Percentiles rank a stretch among this genome's conserved stretches.
Evolutionary conservation across 2,888 invertebrate genomes (phyloP).

Genomic region (Pammene aurita): DNA sequence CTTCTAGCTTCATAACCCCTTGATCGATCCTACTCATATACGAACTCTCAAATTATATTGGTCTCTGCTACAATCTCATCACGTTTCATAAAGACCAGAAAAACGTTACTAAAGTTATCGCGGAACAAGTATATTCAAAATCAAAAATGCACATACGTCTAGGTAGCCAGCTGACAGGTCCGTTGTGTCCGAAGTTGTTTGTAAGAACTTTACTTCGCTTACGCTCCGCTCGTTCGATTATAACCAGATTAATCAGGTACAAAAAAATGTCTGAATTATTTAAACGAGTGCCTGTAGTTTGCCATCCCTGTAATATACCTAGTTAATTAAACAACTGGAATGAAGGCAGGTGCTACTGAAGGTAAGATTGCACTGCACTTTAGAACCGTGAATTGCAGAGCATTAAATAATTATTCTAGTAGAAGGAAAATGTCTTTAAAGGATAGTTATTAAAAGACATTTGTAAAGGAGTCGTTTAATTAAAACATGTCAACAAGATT

Average conservation of each 20-base stretch:
- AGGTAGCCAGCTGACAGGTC: too few relatives aligned
- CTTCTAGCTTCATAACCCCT: too few relatives aligned
- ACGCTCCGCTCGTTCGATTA: too few relatives aligned
- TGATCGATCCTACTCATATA: too few relatives aligned
- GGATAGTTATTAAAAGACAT: neutral
- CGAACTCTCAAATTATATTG: too few relatives aligned
- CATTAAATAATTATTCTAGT: constrained; percentile 2
- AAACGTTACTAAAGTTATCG: too few relatives aligned
- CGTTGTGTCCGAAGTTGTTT: too few relatives aligned
- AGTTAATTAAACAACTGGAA: constrained; percentile 21
- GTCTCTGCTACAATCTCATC: too few relatives aligned
- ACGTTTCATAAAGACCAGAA: too few relatives aligned
- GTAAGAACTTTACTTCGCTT: too few relatives aligned
- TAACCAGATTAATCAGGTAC: neutral
- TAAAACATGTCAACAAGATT: neutral
- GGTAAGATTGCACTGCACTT: constrained; percentile 28
- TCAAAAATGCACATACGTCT: too few relatives aligned
- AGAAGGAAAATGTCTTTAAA: constrained; percentile 3
- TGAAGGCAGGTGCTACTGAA: constrained; percentile 15
- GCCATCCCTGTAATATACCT: neutral
- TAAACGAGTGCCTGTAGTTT: neutral
- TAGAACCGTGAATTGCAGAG: constrained; percentile 6
- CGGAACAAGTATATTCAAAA: too few relatives aligned
- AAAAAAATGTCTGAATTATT: neutral
- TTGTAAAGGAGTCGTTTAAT: neutral